Evolutionary conservation across 2,797 vertebrate genomes (phyloP).

Genomic region (Anomalospiza imberbis): DNA sequence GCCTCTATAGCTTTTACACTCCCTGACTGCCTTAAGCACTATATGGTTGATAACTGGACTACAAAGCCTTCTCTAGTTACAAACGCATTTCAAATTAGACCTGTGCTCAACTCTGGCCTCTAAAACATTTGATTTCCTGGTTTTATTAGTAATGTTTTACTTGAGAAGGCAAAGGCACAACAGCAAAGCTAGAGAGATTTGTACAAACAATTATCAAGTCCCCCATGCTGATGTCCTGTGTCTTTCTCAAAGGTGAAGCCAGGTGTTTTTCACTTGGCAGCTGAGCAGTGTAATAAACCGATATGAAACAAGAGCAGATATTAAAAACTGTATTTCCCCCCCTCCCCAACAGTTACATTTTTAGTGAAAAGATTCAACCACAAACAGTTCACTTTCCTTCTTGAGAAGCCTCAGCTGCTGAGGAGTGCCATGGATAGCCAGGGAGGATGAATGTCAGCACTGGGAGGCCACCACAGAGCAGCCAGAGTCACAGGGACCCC

Average conservation of each 20-base stretch:
- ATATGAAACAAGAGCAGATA: slow-evolving; percentile 9
- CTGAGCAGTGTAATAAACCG: neutral
- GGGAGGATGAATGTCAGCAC: neutral
- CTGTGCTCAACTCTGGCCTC: neutral
- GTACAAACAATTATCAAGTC: neutral
- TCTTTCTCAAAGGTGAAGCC: neutral
- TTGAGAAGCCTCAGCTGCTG: slow-evolving; percentile 19
- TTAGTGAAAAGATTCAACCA: neutral
- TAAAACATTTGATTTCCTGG: neutral
- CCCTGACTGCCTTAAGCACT: neutral
- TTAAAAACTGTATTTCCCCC: slow-evolving; percentile 52
- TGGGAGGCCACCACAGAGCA: neutral
- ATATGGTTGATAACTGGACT: neutral
- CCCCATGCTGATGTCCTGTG: neutral
- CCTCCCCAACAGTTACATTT: slow-evolving; percentile 25
- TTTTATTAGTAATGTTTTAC: neutral
- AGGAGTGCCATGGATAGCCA: neutral
- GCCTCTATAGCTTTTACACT: neutral
- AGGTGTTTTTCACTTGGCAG: neutral
- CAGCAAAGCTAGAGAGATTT: neutral
- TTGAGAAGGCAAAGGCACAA: neutral
- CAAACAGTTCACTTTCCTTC: slow-evolving; percentile 22
- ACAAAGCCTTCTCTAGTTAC: neutral
- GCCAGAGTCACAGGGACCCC: neutral
- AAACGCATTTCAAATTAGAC: neutral